A percentile compares a stretch with the other conserved stretches of the same genome.
Evolutionary conservation across 1,140 invertebrate species (phyloP).

Genomic region (Penaeus vannamei): DNA sequence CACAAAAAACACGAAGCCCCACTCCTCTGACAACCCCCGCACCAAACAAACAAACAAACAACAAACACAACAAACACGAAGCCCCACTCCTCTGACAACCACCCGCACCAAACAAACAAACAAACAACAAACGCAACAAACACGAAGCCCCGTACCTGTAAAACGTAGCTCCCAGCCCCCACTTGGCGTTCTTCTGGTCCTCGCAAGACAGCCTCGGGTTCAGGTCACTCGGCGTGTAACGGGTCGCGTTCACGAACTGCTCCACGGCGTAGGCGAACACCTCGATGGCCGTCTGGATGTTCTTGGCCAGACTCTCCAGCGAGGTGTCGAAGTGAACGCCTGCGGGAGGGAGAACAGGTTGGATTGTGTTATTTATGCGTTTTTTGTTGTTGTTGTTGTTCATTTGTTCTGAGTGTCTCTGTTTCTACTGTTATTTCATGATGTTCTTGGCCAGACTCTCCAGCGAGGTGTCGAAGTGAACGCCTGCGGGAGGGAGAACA

Average conservation of each 20-base stretch:
- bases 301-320: constrained; percentile 82
- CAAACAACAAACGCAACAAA: background rate
- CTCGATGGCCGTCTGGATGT: constrained; percentile 90
- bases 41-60: too few relatives aligned
- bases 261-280: constrained; percentile 94
- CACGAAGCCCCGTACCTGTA: constrained; percentile 26
- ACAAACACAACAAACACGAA: too few relatives aligned
- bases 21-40: too few relatives aligned
- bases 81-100: background rate
- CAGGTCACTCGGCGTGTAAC: constrained; percentile 25
- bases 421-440: too few relatives aligned
- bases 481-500: too few relatives aligned
- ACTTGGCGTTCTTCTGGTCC: constrained; percentile 58
- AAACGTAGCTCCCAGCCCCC: constrained; percentile 42
- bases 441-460: too few relatives aligned
- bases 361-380: background rate
- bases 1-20: too few relatives aligned
- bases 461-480: too few relatives aligned
- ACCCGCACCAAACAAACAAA: background rate
- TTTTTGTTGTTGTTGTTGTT: too few relatives aligned
- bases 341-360: constrained; percentile 70
- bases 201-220: constrained; percentile 56
- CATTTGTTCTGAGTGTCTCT: too few relatives aligned
- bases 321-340: constrained; percentile 93
- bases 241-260: constrained; percentile 69